Evolutionary conservation across 2,113 vertebrate genomes (phyloP).

Genomic region (Bombycilla garrulus): DNA sequence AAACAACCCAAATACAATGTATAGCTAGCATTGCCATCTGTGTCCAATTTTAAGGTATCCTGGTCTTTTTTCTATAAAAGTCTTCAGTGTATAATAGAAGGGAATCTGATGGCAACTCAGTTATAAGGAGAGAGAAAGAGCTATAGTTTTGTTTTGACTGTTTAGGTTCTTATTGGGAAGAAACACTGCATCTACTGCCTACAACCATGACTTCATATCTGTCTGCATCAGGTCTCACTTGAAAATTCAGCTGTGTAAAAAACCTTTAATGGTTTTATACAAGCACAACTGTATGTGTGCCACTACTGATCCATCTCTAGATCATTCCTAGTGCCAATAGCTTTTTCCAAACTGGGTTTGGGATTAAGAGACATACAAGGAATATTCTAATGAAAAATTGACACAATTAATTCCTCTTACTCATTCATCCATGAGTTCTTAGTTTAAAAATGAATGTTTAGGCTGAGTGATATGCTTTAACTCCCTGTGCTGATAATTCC

Average conservation of each 20-base stretch:
- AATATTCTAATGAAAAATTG: background rate
- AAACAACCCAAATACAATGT: background rate
- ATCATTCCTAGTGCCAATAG: background rate
- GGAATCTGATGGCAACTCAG: background rate
- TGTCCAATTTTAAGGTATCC: background rate
- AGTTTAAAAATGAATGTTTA: background rate
- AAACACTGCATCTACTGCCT: background rate
- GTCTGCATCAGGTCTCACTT: background rate
- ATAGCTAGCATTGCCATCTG: background rate
- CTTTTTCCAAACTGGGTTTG: background rate
- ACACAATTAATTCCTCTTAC: background rate
- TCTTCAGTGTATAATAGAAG: background rate
- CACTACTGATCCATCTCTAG: background rate
- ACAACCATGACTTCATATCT: background rate
- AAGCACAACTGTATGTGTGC: background rate
- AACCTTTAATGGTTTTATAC: background rate
- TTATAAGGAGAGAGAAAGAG: background rate
- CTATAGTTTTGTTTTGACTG: background rate
- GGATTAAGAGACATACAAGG: background rate
- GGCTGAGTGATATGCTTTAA: background rate
- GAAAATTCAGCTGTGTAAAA: background rate
- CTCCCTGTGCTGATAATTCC: background rate
- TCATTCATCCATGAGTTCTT: background rate
- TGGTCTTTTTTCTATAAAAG: background rate
- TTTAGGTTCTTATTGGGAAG: background rate